phyloP scores from a whole-genome alignment of 2,888 invertebrate genomes.

The Apodemia zela region DNA sequence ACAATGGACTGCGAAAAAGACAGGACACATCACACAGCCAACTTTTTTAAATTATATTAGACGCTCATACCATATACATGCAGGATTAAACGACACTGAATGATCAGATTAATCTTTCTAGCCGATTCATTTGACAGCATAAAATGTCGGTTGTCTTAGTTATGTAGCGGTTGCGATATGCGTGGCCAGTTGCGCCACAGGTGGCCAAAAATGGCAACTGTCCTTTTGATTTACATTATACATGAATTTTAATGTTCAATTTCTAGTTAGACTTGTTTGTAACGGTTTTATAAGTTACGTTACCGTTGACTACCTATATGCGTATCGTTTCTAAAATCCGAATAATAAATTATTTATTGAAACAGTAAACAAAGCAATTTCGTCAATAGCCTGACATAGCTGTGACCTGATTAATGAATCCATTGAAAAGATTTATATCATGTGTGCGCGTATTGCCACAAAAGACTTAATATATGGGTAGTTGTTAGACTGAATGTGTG shows the following conservation, averaged over 20 bases:
- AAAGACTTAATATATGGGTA: not conserved
- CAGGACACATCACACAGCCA: no score
- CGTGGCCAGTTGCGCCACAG: not conserved
- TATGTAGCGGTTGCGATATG: not conserved
- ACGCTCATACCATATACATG: no score
- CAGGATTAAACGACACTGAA: not conserved
- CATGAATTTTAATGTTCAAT: slow-evolving; percentile 12
- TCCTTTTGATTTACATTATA: slow-evolving; percentile 14
- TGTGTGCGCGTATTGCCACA: not conserved
- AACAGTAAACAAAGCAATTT: slow-evolving; percentile 4
- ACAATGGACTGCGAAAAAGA: no score
- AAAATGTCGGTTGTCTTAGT: slow-evolving; percentile 10
- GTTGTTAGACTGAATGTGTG: not conserved
- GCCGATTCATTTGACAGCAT: not conserved
- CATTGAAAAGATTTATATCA: not conserved
- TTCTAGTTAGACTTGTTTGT: slow-evolving; percentile 8
- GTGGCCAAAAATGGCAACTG: slow-evolving; percentile 13
- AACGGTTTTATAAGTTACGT: slow-evolving; percentile 11
- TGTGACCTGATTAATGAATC: not conserved
- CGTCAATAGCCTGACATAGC: slow-evolving; percentile 3
- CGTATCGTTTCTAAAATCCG: not conserved
- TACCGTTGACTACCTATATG: not conserved
- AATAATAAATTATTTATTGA: slow-evolving; percentile 2
- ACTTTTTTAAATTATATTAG: no score
- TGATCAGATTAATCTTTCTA: not conserved